Conservation (phyloP, 2,888 invertebrate genomes). For the Arctia plantaginis region DNA sequence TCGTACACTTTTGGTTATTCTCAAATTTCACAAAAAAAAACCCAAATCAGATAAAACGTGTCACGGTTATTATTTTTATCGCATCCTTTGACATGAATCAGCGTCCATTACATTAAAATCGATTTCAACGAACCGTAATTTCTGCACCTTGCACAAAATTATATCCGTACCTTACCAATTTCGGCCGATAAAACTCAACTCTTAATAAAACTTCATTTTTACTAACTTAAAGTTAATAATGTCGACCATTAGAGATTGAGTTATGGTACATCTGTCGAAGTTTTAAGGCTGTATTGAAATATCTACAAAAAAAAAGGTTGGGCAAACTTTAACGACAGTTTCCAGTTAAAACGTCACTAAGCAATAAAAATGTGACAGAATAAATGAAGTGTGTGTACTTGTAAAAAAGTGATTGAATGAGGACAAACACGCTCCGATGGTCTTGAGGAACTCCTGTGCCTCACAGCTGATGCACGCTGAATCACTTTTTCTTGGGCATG, state of each 20-base stretch:
- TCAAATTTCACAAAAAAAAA: slow-evolving; percentile 49
- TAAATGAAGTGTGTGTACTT: slow-evolving; percentile 60
- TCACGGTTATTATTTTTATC: slow-evolving; percentile 53
- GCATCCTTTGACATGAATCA: slow-evolving; percentile 55
- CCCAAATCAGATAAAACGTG: slow-evolving; percentile 48
- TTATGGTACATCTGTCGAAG: slow-evolving; percentile 37
- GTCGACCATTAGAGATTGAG: slow-evolving; percentile 37
- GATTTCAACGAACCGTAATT: slow-evolving; percentile 46
- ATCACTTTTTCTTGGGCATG: slow-evolving; percentile 56
- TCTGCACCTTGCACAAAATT: slow-evolving; percentile 40
- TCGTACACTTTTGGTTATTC: slow-evolving; percentile 56
- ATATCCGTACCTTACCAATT: slow-evolving; percentile 45
- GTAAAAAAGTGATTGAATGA: slow-evolving; percentile 68
- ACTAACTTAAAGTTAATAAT: slow-evolving; percentile 38
- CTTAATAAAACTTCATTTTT: slow-evolving; percentile 43
- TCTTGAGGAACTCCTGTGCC: slow-evolving; percentile 51
- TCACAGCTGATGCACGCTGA: slow-evolving; percentile 54
- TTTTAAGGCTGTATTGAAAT: slow-evolving; percentile 36
- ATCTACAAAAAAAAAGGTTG: slow-evolving; percentile 30
- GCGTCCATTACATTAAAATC: slow-evolving; percentile 35
- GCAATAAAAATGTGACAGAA: slow-evolving; percentile 49
- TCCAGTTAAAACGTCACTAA: slow-evolving; percentile 32
- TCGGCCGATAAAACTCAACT: slow-evolving; percentile 45
- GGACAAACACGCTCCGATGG: slow-evolving; percentile 61
- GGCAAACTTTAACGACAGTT: slow-evolving; percentile 18